Conservation (phyloP, 2,888 invertebrate genomes). For the Cepaea hortensis region DNA sequence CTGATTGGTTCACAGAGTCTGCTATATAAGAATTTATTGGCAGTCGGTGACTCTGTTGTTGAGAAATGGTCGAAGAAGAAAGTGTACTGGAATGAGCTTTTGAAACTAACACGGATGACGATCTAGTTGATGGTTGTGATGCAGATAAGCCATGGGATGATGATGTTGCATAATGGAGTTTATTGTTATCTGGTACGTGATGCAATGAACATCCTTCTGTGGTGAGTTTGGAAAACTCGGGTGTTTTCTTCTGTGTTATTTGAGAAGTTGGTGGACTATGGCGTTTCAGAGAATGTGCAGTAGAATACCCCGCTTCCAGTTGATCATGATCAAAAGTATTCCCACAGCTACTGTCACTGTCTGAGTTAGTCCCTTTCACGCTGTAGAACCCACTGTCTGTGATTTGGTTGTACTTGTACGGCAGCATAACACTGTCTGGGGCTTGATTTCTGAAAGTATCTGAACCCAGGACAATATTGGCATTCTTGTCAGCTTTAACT, state of each 20-base stretch:
- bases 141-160: too few relatives aligned
- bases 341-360: conserved; percentile 52
- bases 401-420: conserved; percentile 47
- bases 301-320: conserved; percentile 24
- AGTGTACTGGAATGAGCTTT: too few relatives aligned
- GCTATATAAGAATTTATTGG: neutral
- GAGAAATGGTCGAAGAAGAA: too few relatives aligned
- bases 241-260: neutral
- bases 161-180: too few relatives aligned
- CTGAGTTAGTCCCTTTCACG: conserved; percentile 52
- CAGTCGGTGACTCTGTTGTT: too few relatives aligned
- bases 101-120: too few relatives aligned
- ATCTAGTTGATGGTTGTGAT: too few relatives aligned
- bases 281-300: neutral
- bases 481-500: neutral
- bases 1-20: neutral
- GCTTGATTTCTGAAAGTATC: neutral
- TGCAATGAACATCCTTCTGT: too few relatives aligned
- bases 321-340: conserved; percentile 32
- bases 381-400: conserved; percentile 56
- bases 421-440: neutral
- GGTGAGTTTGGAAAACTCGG: too few relatives aligned
- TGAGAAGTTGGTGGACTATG: neutral
- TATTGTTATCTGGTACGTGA: too few relatives aligned
- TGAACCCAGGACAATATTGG: neutral